Conservation (phyloP, 2,888 invertebrate species). For the Rhagophthalmus giganteus region DNA sequence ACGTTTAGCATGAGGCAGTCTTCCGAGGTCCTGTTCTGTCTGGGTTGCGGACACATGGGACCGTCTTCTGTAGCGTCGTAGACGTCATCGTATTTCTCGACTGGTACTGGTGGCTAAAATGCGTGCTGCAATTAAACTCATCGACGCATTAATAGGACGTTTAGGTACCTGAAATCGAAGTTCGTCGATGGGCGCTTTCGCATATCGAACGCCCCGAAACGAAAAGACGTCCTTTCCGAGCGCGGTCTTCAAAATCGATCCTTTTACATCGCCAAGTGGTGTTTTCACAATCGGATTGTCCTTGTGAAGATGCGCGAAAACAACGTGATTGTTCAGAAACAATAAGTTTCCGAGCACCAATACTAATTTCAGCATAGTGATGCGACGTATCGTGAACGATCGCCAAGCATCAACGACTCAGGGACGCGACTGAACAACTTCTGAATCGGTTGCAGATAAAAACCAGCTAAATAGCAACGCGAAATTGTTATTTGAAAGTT, state of each 20-base stretch:
- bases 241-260: slow-evolving; percentile 33
- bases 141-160: not conserved
- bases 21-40: not conserved
- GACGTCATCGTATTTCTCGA: not conserved
- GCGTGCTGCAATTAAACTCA: not conserved
- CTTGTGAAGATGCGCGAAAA: no score
- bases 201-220: slow-evolving; percentile 40
- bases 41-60: not conserved
- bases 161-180: slow-evolving; percentile 50
- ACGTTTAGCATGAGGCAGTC: slow-evolving; percentile 1
- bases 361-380: no score
- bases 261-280: slow-evolving; percentile 38
- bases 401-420: no score
- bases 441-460: no score
- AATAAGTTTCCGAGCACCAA: no score
- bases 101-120: slow-evolving; percentile 5
- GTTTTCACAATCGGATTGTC: slow-evolving; percentile 44
- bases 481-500: no score
- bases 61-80: slow-evolving; percentile 3
- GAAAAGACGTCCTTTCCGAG: slow-evolving; percentile 39
- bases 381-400: no score
- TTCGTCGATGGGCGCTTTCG: slow-evolving; percentile 45
- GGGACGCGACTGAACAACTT: no score
- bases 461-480: no score
- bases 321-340: no score